A percentile compares a stretch with the other conserved stretches of the same genome.
Conservation (phyloP, 2,113 vertebrate genomes). For the Desmodus rotundus region DNA sequence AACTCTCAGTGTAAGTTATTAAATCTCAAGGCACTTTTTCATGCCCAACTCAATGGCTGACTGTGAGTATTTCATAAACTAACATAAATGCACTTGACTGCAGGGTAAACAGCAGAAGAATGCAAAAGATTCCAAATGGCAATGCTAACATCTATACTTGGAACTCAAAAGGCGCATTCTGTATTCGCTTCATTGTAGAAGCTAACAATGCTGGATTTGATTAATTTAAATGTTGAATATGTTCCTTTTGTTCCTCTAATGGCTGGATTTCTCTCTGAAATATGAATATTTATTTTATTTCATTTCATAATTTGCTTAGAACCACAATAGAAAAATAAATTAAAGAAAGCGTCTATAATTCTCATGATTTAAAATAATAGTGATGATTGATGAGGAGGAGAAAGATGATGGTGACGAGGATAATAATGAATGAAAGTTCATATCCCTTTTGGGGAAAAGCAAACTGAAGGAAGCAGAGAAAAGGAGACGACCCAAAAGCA, state of each 20-base stretch:
- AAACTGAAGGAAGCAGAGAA: neutral
- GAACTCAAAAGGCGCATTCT: neutral
- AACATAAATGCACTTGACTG: neutral
- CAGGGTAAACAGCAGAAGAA: neutral
- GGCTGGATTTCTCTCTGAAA: constrained; percentile 9
- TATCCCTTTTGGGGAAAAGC: neutral
- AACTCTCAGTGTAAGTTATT: neutral
- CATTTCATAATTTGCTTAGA: neutral
- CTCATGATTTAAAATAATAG: neutral
- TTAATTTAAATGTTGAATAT: constrained; percentile 12
- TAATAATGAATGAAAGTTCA: neutral
- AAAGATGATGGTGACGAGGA: neutral
- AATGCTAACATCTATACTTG: neutral
- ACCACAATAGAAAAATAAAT: neutral
- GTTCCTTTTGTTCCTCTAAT: neutral
- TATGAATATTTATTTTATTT: neutral
- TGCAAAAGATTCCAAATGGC: neutral
- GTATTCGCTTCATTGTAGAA: neutral
- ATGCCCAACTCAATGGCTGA: neutral
- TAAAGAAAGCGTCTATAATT: neutral
- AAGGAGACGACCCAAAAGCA: neutral
- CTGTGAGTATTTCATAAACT: neutral
- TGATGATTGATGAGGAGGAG: neutral
- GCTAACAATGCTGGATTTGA: neutral
- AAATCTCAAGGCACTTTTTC: neutral